phyloP scores from a whole-genome alignment of 2,113 vertebrate genomes.

The Platysteira castanea region DNA sequence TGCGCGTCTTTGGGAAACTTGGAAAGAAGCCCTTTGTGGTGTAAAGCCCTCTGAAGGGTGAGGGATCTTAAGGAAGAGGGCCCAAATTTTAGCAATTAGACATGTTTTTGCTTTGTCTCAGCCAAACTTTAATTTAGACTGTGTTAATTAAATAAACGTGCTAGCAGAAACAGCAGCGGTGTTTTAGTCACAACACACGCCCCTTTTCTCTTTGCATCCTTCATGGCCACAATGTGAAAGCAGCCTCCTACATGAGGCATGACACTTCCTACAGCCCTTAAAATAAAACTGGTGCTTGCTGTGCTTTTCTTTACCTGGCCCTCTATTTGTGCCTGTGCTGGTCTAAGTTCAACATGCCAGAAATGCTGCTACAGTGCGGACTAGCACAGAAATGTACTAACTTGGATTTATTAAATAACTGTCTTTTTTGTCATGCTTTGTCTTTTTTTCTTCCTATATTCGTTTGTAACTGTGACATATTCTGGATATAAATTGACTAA shows the following conservation, averaged over 20 bases:
- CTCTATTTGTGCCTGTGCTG: neutral
- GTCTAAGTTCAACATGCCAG: neutral
- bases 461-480: neutral
- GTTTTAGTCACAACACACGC: neutral
- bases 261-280: neutral
- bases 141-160: neutral
- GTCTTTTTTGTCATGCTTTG: neutral
- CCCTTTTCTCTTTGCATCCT: neutral
- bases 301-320: neutral
- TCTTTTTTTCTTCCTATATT: neutral
- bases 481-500: neutral
- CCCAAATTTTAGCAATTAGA: neutral
- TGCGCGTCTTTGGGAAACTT: neutral
- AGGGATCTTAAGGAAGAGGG: neutral
- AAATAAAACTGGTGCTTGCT: neutral
- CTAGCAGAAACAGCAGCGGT: neutral
- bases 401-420: neutral
- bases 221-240: neutral
- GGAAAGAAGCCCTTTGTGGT: neutral
- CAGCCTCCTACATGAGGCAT: neutral
- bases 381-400: neutral
- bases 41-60: neutral
- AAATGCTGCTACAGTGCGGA: neutral
- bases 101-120: neutral
- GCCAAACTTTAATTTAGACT: neutral